Evolutionary conservation across 2,888 invertebrate genomes (phyloP), one percentile per base, ranked within the genome.

Genomic region (Eueremaeus valkanovi): DNA sequence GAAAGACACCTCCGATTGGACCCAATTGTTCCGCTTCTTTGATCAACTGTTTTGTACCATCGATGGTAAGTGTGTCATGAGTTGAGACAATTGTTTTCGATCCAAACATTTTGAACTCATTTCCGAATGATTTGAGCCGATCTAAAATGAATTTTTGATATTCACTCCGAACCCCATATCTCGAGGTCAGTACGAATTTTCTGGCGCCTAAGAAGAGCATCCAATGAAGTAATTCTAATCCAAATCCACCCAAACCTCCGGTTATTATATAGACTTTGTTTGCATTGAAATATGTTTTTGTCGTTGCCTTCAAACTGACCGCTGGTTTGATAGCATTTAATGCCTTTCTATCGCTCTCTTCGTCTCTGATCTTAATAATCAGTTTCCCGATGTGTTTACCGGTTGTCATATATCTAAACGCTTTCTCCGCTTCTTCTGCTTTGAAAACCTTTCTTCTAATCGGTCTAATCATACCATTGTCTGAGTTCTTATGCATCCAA

Each of bases 221-320:
- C 95, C 95, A 96, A 80, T 92, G 88, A 61, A 91, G 90, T 79
- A 98, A 85, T 85, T 99, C 98, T 78, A 98, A 86, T 29, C 98
- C 98, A 85, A 98, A 97, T 3, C 97, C 98, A 79, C 98, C 98
- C 68, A 97, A 87, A 74, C 97, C 96, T 76, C 92, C 82, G 85
- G 85, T 83, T 76, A 87, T 84, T 55, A 87, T 81, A 81, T 86
- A 87, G 6, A 83, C 81, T 78, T 84, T 85, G 45, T 84, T 78
- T 1, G 86, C 85, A 73, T 85, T 89, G 78, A 88, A 88, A 61
- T 93, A 91, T 45, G 92, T 91, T 80, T 92, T 88, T 45, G 94
- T 92, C 79, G 93, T 88, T 16, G 95, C 94, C 27, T 16, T 33
- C 5, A 33, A 16, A 18, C 13, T 11, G 16, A 18, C 6, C 18